phyloP scores from a whole-genome alignment of 2,113 vertebrate species.

The Megatriorchis doriae region DNA sequence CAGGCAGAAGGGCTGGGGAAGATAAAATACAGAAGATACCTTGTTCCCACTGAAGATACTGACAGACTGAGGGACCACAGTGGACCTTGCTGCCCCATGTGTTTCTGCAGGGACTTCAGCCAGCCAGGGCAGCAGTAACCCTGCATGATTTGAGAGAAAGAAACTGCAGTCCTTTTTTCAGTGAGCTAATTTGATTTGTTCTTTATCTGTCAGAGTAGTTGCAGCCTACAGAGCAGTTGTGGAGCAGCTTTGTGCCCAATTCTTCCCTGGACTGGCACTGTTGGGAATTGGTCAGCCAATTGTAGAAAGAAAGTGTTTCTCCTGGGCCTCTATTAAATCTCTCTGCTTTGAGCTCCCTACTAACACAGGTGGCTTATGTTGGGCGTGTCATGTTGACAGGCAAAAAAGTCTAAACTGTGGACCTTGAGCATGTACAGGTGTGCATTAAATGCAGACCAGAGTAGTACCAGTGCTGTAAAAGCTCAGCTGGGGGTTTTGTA shows the following conservation, averaged over 20 bases:
- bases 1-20: neutral
- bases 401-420: neutral
- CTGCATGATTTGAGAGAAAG: neutral
- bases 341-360: neutral
- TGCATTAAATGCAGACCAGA: neutral
- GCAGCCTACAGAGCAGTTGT: neutral
- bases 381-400: neutral
- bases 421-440: neutral
- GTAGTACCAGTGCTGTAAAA: neutral
- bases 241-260: neutral
- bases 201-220: neutral
- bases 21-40: neutral
- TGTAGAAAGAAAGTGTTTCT: neutral
- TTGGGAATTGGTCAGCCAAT: neutral
- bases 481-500: neutral
- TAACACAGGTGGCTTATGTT: neutral
- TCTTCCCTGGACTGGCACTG: neutral
- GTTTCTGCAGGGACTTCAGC: neutral
- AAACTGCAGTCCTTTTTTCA: neutral
- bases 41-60: neutral
- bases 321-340: neutral
- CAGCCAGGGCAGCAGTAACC: neutral
- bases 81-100: neutral
- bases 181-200: neutral
- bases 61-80: neutral